A percentile compares a stretch with the other conserved stretches of the same genome.
These are phyloP conservation scores for Oncopeltus fasciatus DNA, from an alignment of 1,140 invertebrate species.

Conservation along the genomic window DNA sequence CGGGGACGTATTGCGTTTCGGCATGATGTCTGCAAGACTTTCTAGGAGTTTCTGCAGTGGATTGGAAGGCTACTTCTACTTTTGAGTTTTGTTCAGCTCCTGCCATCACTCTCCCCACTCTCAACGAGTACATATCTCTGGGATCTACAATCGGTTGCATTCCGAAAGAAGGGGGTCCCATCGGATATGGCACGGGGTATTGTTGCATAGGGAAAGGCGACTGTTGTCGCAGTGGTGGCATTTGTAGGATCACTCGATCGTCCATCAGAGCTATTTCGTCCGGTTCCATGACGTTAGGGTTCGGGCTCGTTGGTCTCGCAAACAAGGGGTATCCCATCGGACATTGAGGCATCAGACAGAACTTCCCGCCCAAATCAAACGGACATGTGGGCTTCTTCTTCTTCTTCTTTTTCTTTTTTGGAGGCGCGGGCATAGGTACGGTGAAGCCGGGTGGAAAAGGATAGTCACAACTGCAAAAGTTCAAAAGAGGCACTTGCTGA, in stretches of 20 bases:
- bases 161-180: background rate
- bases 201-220: background rate
- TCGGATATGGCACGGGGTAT: background rate
- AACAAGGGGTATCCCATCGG: background rate
- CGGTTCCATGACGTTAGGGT: background rate
- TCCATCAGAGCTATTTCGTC: background rate
- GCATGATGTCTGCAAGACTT: background rate
- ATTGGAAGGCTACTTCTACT: background rate
- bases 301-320: background rate
- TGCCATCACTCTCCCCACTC: background rate
- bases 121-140: background rate
- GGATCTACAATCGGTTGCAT: background rate
- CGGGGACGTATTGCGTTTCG: background rate
- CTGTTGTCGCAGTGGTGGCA: background rate
- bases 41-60: background rate
- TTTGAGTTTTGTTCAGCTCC: background rate
- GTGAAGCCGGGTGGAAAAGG: background rate
- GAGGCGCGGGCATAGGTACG: background rate
- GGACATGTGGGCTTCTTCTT: background rate
- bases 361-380: background rate
- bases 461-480: background rate
- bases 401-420: background rate
- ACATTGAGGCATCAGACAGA: background rate
- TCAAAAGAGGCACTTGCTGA: background rate
- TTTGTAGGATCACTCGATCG: background rate